Percentiles rank a stretch among this genome's conserved stretches.
Evolutionary conservation across 2,113 vertebrate genomes (phyloP).

Genomic region (Rana temporaria): DNA sequence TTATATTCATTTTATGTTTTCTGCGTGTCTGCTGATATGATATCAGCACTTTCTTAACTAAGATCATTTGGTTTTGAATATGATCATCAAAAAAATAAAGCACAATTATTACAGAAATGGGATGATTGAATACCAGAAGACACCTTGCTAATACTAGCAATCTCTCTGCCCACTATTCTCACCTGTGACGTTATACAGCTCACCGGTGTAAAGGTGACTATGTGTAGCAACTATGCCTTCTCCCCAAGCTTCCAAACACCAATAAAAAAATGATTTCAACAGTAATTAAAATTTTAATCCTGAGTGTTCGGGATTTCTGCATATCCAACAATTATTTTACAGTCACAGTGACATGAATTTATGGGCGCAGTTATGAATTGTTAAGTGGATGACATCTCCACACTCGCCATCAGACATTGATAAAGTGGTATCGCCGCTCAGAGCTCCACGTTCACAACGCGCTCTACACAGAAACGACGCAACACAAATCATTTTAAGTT

Average conservation of each 20-base stretch:
- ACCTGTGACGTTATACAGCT: too few relatives aligned
- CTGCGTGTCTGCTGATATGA: too few relatives aligned
- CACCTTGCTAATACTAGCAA: too few relatives aligned
- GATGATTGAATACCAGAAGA: too few relatives aligned
- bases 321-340: conserved; percentile 42
- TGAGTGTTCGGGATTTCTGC: conserved; percentile 42
- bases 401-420: conserved; percentile 8
- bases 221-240: background rate
- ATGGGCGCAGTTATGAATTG: conserved; percentile 42
- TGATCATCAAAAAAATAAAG: too few relatives aligned
- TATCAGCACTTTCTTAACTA: too few relatives aligned
- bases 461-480: background rate
- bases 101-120: too few relatives aligned
- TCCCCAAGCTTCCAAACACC: conserved; percentile 3
- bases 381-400: conserved; percentile 22
- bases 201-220: too few relatives aligned
- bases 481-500: conserved; percentile 39
- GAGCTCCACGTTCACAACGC: background rate
- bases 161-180: too few relatives aligned
- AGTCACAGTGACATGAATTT: conserved; percentile 15
- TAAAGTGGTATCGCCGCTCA: background rate
- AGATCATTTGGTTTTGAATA: too few relatives aligned
- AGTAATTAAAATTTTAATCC: conserved; percentile 18
- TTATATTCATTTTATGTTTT: too few relatives aligned
- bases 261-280: conserved; percentile 55